Base-by-base conservation (phyloP, 2,113 vertebrate genomes). In the Halichoeres trimaculatus region DNA sequence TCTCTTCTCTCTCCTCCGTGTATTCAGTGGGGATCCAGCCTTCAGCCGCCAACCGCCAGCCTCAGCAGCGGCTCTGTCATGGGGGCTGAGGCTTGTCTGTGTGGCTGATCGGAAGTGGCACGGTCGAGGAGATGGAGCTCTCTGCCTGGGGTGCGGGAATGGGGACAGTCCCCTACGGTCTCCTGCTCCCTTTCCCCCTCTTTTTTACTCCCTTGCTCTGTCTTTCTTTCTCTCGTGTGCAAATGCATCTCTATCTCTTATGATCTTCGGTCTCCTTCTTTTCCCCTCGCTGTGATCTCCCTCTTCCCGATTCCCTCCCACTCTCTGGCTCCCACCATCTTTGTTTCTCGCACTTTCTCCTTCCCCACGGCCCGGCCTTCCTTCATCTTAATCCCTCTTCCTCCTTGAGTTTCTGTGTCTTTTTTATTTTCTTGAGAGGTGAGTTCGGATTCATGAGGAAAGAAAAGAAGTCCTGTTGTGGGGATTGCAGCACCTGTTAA, bases 111-210 rank as follows among this genome's bases (percentile, higher is more conserved):
- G 81, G 89, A 91, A 90, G 90, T 87, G 89, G 85, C 89, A 88
- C 81, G 85, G 89, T 68, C 84, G 84, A 78, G 85, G 81, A 87
- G 79, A 76, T 10, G 79, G 85, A 85, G 88, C 80, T 81, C 85
- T 89, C 81, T 87, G 90, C 88, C 79, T 84, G 88, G 86, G 90
- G 88, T 78, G 81, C 84, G 79, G 90, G 88, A 93, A 91, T 86
- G 90, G 89, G 92, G 90, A 93, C 88, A 89, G 90, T 90, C 90
- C 90, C 89, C 92, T 68, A 91, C 84, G 90, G 91, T 92, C 91
- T 88, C 83, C 70, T 58, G 80, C 81, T 89, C 78, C 85, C 87
- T 78, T 83, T 86, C 79, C 73, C 70, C 56, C 68, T 62, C 75
- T 56, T 48, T 66, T n/a, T 30, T 53, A 47, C 14, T 56, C 56